Base-by-base conservation (phyloP, 1,140 invertebrate genomes). In the Drosophila azteca region DNA sequence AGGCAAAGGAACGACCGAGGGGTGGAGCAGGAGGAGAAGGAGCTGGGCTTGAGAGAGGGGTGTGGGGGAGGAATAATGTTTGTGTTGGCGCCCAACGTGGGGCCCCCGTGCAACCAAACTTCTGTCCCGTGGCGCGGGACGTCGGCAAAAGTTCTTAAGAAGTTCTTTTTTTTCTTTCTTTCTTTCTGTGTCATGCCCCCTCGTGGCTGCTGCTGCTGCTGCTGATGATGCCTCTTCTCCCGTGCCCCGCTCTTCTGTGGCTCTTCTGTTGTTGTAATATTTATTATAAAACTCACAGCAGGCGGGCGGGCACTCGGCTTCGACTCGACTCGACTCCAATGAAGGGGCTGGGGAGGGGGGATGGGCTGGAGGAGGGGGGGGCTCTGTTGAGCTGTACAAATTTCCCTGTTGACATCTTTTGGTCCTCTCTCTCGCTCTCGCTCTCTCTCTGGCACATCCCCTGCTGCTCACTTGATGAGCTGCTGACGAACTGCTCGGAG, bases 61-160 rank as follows among this genome's bases (percentile, higher is more conserved):
- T n/a, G n/a, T n/a, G 17, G 2, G 3, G n/a, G 26, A 48, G 45
- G 48, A 52, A 72, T 45, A 54, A 17, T 72, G 68, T 71, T 71
- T 71, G 66, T 72, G 55, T 57, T 73, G 69, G 71, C 71, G 71
- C 71, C 70, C 71, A 74, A 59, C 49, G 61, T 74, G 71, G 45
- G 73, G 49, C 54, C 64, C 20, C 15, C 61, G 35, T 39, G 35
- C 35, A 39, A 39, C 35, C 5, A 39, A 80, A 45, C 44, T 67
- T 70, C 24, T 72, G 61, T 72, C 69, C 68, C 68, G 68, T 71
- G 54, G 68, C 54, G 68, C n/a, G 41, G n/a, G 26, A 72, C 78
- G 82, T 77, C 82, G 82, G 82, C 82, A 87, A 87, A 75, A 87
- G 79, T 87, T 87, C 83, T 87, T 79, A 82, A 88, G 83, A 88